Percentiles rank a stretch among this genome's conserved stretches.
Evolutionary conservation across 2,797 vertebrate species (phyloP).

Genomic region (Mus caroli): DNA sequence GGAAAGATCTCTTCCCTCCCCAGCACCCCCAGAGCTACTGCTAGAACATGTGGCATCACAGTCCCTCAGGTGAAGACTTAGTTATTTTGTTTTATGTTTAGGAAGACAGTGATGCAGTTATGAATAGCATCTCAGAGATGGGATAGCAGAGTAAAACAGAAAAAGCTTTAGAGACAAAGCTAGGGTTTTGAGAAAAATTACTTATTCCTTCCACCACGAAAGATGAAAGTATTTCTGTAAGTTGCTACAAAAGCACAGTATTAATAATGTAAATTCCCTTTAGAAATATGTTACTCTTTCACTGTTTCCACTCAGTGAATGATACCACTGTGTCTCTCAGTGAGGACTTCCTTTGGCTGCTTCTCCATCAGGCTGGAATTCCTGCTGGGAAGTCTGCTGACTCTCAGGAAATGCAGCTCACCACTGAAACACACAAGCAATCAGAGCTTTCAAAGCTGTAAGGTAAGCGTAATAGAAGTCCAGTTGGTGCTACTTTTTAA

Average conservation of each 20-base stretch:
- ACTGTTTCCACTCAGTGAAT: constrained; percentile 72
- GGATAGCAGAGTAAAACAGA: neutral
- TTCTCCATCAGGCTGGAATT: constrained; percentile 79
- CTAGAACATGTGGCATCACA: neutral
- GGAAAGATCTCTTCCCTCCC: neutral
- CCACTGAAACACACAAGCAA: constrained; percentile 81
- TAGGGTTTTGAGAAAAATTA: neutral
- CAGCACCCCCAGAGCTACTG: neutral
- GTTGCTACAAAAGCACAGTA: neutral
- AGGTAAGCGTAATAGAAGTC: constrained; percentile 76
- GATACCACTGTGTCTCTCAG: constrained; percentile 74
- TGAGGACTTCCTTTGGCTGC: constrained; percentile 79
- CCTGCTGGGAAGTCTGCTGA: constrained; percentile 72
- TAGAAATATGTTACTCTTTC: constrained; percentile 74
- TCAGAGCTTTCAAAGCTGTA: constrained; percentile 82
- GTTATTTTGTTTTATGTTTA: constrained; percentile 1
- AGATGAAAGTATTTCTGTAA: constrained; percentile 18
- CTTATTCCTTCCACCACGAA: neutral
- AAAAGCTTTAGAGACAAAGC: constrained; percentile 5
- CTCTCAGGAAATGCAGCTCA: constrained; percentile 81
- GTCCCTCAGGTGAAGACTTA: neutral
- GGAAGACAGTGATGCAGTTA: neutral
- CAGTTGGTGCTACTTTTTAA: constrained; percentile 45
- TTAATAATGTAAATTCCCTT: constrained; percentile 38
- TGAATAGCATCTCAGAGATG: neutral